Base-by-base conservation (phyloP, 1,140 invertebrate genomes). In the Drosophila bocqueti region DNA sequence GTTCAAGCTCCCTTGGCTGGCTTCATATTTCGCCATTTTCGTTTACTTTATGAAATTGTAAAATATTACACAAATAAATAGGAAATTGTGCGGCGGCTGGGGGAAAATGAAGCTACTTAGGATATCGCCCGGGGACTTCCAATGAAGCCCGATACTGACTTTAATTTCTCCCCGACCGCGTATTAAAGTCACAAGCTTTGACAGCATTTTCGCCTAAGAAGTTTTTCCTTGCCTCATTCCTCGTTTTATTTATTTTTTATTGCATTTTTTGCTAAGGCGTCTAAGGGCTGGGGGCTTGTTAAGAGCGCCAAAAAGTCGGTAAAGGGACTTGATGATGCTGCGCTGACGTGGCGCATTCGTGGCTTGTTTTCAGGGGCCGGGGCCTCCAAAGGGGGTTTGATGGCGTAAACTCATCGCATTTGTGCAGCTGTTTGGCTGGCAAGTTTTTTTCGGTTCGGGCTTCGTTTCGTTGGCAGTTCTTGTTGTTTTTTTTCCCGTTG, bases 11-110 rank as follows among this genome's bases (percentile, higher is more conserved):
- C 63, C 49, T 18, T 47, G 50, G 36, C 47, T 54, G 31, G 16
- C 65, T 69, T 83, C 71, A 77, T 77, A 89, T 87, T 87, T 86
- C 76, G 65, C 58, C 47, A 58, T 61, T 62, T 79, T 77, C 83
- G 83, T 86, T 87, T 76, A 80, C 83, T 87, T 87, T 80, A 83
- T 89, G 82, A 87, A 87, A 89, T 87, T 89, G 83, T 87, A 83
- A 87, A 87, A 89, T 87, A 87, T 87, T 89, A 89, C 65, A 77
- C 68, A 89, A 87, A 87, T 87, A 87, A 87, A 89, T 83, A 89
- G 72, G 50, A 78, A 77, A 83, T 46, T 60, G 54, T 57, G 46
- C 18, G 45, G 50, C 24, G 52, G 66, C 66, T 36, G 42, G 38
- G 34, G 49, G 40, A 50, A 61, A 64, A 45, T 45, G 58, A 69